These are phyloP conservation scores for Ceratosolen fusciceps DNA, from an alignment of 1,140 invertebrate genomes.

Conservation along the genomic window DNA sequence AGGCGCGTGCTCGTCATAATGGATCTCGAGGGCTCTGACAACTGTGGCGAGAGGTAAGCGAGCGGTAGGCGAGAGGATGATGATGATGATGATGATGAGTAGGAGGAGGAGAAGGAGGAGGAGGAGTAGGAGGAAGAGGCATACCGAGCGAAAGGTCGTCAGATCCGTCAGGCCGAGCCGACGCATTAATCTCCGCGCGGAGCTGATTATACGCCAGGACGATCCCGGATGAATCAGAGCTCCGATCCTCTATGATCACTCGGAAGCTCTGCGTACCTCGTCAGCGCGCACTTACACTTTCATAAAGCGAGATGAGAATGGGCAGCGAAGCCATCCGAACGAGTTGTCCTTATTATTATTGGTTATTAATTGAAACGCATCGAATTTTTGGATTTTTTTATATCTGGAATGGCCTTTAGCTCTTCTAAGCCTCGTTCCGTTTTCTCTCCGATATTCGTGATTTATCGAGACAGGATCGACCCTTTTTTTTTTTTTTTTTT, in stretches of 20 bases:
- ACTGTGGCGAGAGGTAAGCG: no score
- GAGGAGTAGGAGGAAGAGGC: background rate
- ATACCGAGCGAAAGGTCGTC: conserved; percentile 30
- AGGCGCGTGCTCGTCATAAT: background rate
- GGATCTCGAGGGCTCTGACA: no score
- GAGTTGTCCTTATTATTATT: background rate
- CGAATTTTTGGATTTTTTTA: no score
- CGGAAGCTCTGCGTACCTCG: no score
- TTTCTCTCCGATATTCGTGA: no score
- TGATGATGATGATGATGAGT: no score
- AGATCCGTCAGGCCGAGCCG: conserved; percentile 39
- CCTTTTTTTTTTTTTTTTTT: no score
- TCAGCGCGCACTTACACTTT: background rate
- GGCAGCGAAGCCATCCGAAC: background rate
- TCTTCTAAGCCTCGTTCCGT: no score
- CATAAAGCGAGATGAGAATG: background rate
- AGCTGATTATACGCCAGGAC: conserved; percentile 41
- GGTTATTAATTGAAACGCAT: background rate
- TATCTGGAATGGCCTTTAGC: no score
- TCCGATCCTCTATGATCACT: conserved; percentile 26
- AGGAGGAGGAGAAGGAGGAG: no score
- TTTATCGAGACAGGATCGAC: no score
- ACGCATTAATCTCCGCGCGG: conserved; percentile 46
- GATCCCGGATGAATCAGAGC: conserved; percentile 45
- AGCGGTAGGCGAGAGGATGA: no score